A percentile compares a stretch with the other conserved stretches of the same genome.
Evolutionary conservation across 1,140 invertebrate species (phyloP).

Genomic region (Drosophila guanche): DNA sequence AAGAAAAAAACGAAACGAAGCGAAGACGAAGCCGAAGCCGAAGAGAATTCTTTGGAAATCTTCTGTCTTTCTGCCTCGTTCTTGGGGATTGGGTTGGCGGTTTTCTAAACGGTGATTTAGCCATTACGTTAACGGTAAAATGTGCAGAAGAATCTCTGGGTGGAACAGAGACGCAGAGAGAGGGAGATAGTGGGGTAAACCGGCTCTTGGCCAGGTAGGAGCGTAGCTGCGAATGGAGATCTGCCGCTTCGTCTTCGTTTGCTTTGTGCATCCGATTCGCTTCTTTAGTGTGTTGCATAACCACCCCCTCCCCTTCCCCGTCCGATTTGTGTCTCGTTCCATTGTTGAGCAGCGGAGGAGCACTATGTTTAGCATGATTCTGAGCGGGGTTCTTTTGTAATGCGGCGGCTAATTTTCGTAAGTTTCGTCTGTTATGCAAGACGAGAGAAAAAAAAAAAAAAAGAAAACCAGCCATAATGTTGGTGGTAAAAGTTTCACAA

Average conservation of each 20-base stretch:
- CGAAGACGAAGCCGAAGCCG: conserved; percentile 25
- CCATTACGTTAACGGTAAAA: conserved; percentile 79
- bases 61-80: conserved; percentile 20
- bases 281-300: conserved; percentile 42
- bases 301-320: not conserved
- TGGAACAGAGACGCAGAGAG: not conserved
- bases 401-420: conserved; percentile 10
- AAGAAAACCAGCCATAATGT: too few relatives aligned
- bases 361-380: conserved; percentile 16
- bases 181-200: conserved; percentile 1
- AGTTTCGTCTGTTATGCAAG: not conserved
- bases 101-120: conserved; percentile 81
- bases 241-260: conserved; percentile 11
- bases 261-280: conserved; percentile 51
- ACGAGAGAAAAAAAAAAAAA: too few relatives aligned
- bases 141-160: conserved; percentile 71
- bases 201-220: conserved; percentile 26
- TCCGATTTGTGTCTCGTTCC: conserved; percentile 29
- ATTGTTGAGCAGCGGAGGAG: conserved; percentile 2
- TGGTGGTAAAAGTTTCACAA: too few relatives aligned
- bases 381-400: conserved; percentile 22
- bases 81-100: conserved; percentile 32
- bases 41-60: conserved; percentile 49
- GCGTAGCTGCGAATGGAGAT: not conserved
- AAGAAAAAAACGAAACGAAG: conserved; percentile 7